These are phyloP conservation scores for Neodon shergylaensis DNA, from an alignment of 2,113 vertebrate species.

Conservation along the genomic window DNA sequence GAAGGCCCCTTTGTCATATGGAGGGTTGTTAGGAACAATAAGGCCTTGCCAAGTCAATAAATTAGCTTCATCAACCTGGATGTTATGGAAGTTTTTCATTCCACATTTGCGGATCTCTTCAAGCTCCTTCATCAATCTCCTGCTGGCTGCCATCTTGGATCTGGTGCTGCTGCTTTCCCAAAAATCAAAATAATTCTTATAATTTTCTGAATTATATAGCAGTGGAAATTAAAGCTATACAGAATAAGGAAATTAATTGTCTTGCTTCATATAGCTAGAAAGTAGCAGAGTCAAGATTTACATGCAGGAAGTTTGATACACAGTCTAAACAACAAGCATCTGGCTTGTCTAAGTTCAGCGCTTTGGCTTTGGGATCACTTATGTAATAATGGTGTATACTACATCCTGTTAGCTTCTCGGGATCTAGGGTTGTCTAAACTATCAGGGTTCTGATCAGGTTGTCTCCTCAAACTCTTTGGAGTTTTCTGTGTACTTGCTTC, in stretches of 20 bases:
- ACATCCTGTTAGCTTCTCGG: neutral
- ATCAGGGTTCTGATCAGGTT: neutral
- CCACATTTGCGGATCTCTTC: too few species aligned
- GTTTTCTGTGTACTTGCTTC: neutral
- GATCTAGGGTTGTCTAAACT: neutral
- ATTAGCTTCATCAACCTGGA: too few species aligned
- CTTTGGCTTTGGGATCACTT: neutral
- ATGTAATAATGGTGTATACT: neutral
- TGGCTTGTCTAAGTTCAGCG: neutral
- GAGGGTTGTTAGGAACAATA: too few species aligned
- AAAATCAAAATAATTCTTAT: neutral
- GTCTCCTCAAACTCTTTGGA: neutral
- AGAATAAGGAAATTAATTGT: neutral
- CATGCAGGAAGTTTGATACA: neutral
- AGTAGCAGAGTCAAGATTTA: neutral
- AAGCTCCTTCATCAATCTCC: too few species aligned
- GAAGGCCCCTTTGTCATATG: too few species aligned
- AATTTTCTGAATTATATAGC: neutral
- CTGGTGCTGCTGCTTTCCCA: too few species aligned
- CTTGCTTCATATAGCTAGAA: neutral
- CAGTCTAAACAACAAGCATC: neutral
- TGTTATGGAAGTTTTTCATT: too few species aligned
- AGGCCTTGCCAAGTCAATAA: too few species aligned
- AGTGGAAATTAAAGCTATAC: neutral
- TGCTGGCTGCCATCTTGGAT: too few species aligned